These are phyloP conservation scores for Syncerus caffer DNA, from an alignment of 2,797 vertebrate genomes.

Conservation along the genomic window DNA sequence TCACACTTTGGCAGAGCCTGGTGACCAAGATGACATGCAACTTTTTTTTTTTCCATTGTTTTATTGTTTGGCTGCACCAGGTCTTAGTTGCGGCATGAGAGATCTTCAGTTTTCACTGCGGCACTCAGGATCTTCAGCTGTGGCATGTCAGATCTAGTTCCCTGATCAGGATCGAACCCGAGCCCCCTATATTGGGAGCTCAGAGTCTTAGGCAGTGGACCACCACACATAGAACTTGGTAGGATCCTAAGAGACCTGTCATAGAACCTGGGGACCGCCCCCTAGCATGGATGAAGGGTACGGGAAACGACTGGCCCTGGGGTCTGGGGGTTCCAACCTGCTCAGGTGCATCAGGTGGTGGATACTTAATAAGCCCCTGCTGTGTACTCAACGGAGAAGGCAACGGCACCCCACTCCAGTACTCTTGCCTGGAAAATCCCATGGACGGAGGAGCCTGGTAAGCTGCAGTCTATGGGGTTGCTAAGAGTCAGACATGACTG, in stretches of 20 bases:
- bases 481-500: too few relatives aligned
- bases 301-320: background rate
- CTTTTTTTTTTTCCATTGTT: background rate
- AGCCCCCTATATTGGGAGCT: background rate
- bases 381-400: fast-evolving
- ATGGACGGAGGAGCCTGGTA: too few relatives aligned
- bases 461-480: too few relatives aligned
- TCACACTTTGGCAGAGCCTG: background rate
- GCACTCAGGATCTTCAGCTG: background rate
- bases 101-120: background rate
- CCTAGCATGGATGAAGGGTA: too few relatives aligned
- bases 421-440: too few relatives aligned
- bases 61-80: background rate
- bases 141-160: background rate
- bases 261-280: fast-evolving
- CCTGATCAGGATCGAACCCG: background rate
- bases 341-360: background rate
- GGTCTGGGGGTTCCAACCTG: fast-evolving
- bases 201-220: background rate
- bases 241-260: background rate
- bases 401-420: too few relatives aligned
- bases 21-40: background rate
- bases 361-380: background rate
- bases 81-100: background rate
- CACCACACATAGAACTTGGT: background rate